Evolutionary conservation across 2,113 vertebrate genomes (phyloP), one percentile per base, ranked within the genome.

Genomic region (Megaptera novaeangliae): DNA sequence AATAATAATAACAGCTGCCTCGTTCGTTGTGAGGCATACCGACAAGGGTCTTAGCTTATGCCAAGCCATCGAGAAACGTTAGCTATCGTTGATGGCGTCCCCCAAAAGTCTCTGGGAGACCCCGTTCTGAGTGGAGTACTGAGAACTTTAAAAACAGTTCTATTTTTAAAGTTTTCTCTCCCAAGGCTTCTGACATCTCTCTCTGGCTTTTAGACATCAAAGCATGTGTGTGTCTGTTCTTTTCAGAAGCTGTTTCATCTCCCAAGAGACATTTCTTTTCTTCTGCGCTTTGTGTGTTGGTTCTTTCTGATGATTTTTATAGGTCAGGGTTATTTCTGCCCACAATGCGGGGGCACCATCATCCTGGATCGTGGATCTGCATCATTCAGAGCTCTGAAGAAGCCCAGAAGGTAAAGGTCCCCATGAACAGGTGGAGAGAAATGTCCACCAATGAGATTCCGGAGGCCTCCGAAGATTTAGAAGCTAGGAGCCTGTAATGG

Each of bases 401-500:
- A 13, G 1, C 6, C 31, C 0, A 0, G 31, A n/a, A 59, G 2
- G 17, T 34, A 10, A 31, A 80, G 41, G 27, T 55, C 34, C 52
- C 36, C 0, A 1, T 4, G 3, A 71, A 29, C 27, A 75, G 29
- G 8, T 52, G 20, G 49, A n/a, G 41, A 93, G 18, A 55, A 21
- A 77, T 0, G 0, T 6, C 15, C 21, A 27, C 20, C 3, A 0
- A 0, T 17, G 36, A 41, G 29, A 41, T 6, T 34, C 5, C 2
- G 15, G 85, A 14, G 36, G 29, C 6, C 5, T 34, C 3, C 0
- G 20, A 88, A 14, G 36, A 39, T 10, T 44, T 5, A 55, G 57
- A 87, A 59, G 23, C 5, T 6, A 23, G 64, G 21, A 18, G 9
- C 15, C 55, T 9, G 8, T 4, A 5, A 0, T 14, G 31, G 6